Conservation (phyloP, 1,140 invertebrate species). For the Drosophila takahashii region DNA sequence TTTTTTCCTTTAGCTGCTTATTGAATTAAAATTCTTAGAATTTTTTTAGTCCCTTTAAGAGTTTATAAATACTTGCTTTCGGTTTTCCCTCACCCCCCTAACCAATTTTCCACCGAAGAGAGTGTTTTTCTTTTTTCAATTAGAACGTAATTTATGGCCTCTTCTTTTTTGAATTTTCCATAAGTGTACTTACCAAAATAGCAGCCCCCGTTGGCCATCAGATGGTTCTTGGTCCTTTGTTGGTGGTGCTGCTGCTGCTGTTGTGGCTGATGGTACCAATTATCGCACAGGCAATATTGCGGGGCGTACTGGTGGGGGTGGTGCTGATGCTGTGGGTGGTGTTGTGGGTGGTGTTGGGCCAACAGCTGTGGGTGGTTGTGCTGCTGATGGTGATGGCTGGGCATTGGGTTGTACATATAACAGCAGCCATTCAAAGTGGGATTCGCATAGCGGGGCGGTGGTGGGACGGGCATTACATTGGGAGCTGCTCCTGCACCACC, state of each 20-base stretch:
- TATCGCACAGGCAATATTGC: conserved; percentile 69
- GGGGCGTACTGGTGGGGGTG: conserved; percentile 54
- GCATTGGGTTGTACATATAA: conserved; percentile 67
- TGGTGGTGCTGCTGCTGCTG: conserved; percentile 43
- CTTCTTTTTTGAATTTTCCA: conserved; percentile 20
- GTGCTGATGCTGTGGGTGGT: conserved; percentile 15
- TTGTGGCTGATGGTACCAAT: conserved; percentile 76
- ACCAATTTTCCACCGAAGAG: conserved; percentile 11
- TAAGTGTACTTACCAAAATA: conserved; percentile 76
- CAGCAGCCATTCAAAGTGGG: conserved; percentile 64
- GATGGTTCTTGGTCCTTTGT: conserved; percentile 56
- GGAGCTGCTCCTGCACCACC: conserved; percentile 7
- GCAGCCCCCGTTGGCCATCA: conserved; percentile 71
- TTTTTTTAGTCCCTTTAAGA: not conserved
- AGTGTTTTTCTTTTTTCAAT: conserved; percentile 16
- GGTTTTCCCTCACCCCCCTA: not conserved
- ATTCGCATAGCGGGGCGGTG: conserved; percentile 58
- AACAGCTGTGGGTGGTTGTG: conserved; percentile 4
- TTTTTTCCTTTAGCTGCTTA: too few species aligned
- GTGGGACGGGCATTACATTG: conserved; percentile 25
- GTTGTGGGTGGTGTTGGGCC: conserved; percentile 7
- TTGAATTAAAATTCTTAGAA: not conserved
- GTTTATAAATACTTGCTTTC: conserved; percentile 1
- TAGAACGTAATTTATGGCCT: conserved; percentile 34
- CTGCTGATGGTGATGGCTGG: conserved; percentile 11